Conservation (phyloP, 2,888 invertebrate genomes). For the Corbicula japonica region DNA sequence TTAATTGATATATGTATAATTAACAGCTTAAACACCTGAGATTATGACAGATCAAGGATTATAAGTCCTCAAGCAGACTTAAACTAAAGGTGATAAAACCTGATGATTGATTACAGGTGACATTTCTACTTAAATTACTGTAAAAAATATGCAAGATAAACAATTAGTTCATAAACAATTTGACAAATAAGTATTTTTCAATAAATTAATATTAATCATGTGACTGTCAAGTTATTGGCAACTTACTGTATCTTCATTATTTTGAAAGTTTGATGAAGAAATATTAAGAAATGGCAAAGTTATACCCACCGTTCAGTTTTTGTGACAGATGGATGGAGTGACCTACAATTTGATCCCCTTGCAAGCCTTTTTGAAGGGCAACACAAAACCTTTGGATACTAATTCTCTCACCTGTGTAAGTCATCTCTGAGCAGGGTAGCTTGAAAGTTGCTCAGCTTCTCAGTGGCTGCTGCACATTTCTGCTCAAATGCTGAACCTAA, state of each 20-base stretch:
- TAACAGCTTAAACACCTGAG: too few relatives aligned
- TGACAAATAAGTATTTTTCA: too few relatives aligned
- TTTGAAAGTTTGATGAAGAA: not conserved
- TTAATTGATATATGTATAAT: too few relatives aligned
- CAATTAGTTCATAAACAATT: too few relatives aligned
- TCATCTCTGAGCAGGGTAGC: constrained; percentile 67
- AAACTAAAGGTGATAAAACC: too few relatives aligned
- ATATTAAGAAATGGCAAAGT: not conserved
- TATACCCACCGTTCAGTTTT: not conserved
- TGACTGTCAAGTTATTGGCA: not conserved
- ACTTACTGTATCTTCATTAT: not conserved
- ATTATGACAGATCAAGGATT: too few relatives aligned
- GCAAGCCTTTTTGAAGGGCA: not conserved
- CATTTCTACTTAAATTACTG: too few relatives aligned
- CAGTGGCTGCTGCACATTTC: constrained; percentile 72
- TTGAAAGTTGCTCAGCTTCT: constrained; percentile 63
- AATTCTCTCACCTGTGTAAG: constrained; percentile 65
- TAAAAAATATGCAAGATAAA: too few relatives aligned
- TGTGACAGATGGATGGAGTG: not conserved
- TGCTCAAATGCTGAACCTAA: constrained; percentile 42
- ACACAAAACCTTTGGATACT: too few relatives aligned
- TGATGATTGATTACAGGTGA: too few relatives aligned
- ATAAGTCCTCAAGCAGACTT: too few relatives aligned
- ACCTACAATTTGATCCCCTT: not conserved
- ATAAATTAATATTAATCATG: too few relatives aligned